Evolutionary conservation across 2,797 vertebrate genomes (phyloP).

Genomic region (Melanogrammus aeglefinus): DNA sequence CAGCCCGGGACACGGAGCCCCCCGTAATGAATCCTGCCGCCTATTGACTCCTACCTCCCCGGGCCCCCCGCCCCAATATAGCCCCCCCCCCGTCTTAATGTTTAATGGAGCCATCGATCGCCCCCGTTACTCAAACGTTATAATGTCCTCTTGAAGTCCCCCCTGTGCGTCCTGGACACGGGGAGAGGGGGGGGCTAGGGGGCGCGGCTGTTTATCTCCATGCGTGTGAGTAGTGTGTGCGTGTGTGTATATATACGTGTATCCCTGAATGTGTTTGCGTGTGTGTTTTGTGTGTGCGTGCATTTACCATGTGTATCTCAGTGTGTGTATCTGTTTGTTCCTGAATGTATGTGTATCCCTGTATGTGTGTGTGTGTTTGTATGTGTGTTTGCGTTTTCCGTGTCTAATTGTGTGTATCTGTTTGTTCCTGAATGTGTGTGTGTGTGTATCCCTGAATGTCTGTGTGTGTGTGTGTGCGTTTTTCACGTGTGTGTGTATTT

Average conservation of each 20-base stretch:
- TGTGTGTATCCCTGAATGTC: neutral
- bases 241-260: neutral
- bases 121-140: conserved; percentile 72
- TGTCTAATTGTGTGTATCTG: too few relatives aligned
- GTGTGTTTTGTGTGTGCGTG: neutral
- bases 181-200: conserved; percentile 10
- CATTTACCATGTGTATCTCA: neutral
- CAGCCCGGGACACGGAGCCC: conserved; percentile 42
- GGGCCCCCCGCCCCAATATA: conserved; percentile 65
- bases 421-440: neutral
- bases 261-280: neutral
- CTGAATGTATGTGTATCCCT: neutral
- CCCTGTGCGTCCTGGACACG: conserved; percentile 35
- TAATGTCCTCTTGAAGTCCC: conserved; percentile 60
- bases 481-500: neutral
- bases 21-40: conserved; percentile 74
- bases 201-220: neutral
- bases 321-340: too few relatives aligned
- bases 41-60: conserved; percentile 72
- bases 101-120: conserved; percentile 75
- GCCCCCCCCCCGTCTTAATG: conserved; percentile 74
- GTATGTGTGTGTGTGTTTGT: conserved; percentile 7
- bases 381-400: neutral
- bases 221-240: neutral
- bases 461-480: neutral